Conservation (phyloP, 2,797 vertebrate species). For the Spheniscus humboldti region DNA sequence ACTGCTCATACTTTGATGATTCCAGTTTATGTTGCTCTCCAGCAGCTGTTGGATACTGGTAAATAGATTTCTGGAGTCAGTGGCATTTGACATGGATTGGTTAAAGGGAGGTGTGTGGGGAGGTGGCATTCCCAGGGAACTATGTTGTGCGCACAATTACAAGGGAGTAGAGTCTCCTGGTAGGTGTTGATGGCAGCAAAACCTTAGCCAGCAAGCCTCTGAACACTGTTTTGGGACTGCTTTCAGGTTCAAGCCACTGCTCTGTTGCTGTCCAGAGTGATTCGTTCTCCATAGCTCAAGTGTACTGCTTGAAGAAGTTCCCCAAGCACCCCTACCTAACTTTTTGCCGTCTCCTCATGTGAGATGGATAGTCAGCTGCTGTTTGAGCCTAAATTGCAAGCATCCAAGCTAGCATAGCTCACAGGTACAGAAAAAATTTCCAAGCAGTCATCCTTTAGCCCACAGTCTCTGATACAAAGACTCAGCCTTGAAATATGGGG, state of each 20-base stretch:
- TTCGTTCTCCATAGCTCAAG: background rate
- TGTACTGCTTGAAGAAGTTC: background rate
- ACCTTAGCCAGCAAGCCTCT: background rate
- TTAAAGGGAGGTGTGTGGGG: background rate
- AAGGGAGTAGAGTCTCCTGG: background rate
- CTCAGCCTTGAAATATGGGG: background rate
- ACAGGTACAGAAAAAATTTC: background rate
- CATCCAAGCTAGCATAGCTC: background rate
- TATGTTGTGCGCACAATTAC: background rate
- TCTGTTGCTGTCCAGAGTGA: background rate
- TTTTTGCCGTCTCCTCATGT: background rate
- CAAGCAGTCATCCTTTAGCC: background rate
- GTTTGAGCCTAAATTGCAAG: background rate
- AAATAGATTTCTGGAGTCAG: slow-evolving; percentile 10
- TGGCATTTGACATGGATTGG: background rate
- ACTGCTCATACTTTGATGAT: background rate
- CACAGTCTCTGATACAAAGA: background rate
- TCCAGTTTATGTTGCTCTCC: slow-evolving; percentile 1
- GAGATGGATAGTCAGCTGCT: background rate
- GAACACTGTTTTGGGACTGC: background rate
- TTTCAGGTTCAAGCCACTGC: background rate
- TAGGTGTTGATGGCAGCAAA: background rate
- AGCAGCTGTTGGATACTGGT: background rate
- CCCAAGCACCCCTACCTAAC: background rate
- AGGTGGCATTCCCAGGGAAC: background rate